Conservation (phyloP, 2,797 vertebrate species). For the Hydrolagus colliei region DNA sequence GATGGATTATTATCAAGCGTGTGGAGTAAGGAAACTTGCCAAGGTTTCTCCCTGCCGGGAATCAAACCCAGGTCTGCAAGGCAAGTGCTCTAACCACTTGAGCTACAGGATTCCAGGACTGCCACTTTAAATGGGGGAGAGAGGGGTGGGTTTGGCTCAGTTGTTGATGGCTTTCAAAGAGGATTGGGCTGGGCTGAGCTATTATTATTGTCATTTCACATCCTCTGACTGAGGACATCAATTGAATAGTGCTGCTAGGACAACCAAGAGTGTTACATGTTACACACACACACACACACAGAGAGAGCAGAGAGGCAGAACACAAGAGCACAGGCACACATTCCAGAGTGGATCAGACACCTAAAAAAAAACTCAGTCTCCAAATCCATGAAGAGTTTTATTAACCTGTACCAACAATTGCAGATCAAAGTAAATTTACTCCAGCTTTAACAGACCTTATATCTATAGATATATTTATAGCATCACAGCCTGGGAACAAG, state of each 20-base stretch:
- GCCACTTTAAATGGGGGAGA: not conserved
- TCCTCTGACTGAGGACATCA: not conserved
- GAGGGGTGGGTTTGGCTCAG: not conserved
- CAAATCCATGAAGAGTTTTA: not conserved
- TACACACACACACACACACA: not conserved
- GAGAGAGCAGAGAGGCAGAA: not conserved
- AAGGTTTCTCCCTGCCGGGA: no score
- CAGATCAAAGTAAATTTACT: not conserved
- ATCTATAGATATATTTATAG: no score
- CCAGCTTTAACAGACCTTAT: not conserved
- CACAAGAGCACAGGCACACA: no score
- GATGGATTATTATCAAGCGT: no score
- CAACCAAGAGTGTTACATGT: not conserved
- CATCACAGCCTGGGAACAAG: no score
- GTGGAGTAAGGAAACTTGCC: no score
- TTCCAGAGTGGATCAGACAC: not conserved
- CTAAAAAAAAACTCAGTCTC: not conserved
- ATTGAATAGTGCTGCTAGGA: no score
- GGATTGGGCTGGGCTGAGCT: not conserved
- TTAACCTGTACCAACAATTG: not conserved
- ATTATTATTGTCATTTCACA: constrained; percentile 21
- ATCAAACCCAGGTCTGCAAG: no score
- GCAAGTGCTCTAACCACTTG: no score
- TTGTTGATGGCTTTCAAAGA: not conserved
- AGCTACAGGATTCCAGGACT: no score